Base-by-base conservation (phyloP, 2,797 vertebrate genomes). In the Lepidocolaptes lacrymiger region DNA sequence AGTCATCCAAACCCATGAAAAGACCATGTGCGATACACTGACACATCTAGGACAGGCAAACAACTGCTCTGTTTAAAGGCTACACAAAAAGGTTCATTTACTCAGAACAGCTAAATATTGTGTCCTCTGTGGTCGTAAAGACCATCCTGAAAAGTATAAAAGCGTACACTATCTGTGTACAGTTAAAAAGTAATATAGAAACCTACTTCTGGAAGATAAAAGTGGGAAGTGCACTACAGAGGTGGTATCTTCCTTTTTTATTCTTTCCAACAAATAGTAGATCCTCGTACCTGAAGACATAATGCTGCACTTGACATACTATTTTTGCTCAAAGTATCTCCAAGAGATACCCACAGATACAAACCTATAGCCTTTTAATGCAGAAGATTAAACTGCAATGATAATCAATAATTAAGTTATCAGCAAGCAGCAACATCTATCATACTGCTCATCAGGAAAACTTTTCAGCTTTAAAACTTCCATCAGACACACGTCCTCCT, bases 401-500 rank as follows among this genome's bases (percentile, higher is more conserved):
- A 17, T 49, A 69, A 73, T 52, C 26, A 37, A 54, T 58, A 19
- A 73, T 51, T 41, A 15, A 48, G 32, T 32, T 66, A 62, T 36
- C 28, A 14, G 19, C 39, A 63, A 51, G n/a, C 1, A 89, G 20
- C 52, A 89, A 74, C 48, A 89, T 77, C 68, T 61, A 56, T 28
- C 61, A 30, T 2, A 15, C 0, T 44, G 79, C 14, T 80, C 32
- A 71, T 52, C 52, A 71, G 56, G 55, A 67, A 82, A 85, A 43
- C 9, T 32, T 24, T 32, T 3, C 59, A 54, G 34, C 62, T 89
- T 91, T 66, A 44, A 43, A 58, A 44, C 41, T 49, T 88, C 20
- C 0, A 0, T 17, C 27, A 36, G 64, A 44, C 5, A 1, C 43
- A 27, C 0, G 0, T 46, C 23, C 51, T 69, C n/a, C 43, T 61